phyloP scores from a whole-genome alignment of 1,140 invertebrate genomes.

The Heterodera carotae region DNA sequence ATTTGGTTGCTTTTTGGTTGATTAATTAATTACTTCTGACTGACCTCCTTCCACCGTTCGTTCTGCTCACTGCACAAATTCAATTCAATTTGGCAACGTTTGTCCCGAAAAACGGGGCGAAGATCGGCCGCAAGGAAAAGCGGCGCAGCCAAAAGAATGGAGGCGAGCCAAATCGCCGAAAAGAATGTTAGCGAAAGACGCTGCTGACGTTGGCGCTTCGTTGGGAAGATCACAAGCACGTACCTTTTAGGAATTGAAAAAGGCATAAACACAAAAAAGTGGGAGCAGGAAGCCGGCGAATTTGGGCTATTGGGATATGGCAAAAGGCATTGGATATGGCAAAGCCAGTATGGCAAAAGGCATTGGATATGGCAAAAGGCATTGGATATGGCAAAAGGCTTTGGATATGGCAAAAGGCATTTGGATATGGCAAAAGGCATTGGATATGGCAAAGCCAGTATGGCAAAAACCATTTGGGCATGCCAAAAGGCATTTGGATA shows the following conservation, averaged over 20 bases:
- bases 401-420: too few relatives aligned
- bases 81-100: constrained; percentile 51
- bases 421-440: too few relatives aligned
- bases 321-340: too few relatives aligned
- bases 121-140: constrained; percentile 60
- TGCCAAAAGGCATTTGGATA: too few relatives aligned
- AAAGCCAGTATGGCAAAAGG: too few relatives aligned
- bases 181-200: constrained; percentile 63
- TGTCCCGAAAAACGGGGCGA: constrained; percentile 55
- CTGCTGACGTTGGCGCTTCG: constrained; percentile 61
- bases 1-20: background rate
- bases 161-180: constrained; percentile 59
- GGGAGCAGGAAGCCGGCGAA: too few relatives aligned
- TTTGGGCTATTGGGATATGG: too few relatives aligned
- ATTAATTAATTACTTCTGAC: constrained; percentile 14
- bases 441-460: too few relatives aligned
- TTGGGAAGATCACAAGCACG: constrained; percentile 63
- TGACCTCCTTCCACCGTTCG: constrained; percentile 58
- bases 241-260: constrained; percentile 45
- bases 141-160: constrained; percentile 58
- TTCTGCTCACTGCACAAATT: constrained; percentile 64
- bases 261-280: background rate
- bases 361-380: too few relatives aligned
- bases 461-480: too few relatives aligned
- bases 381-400: too few relatives aligned